Evolutionary conservation across 1,140 invertebrate species (phyloP), one percentile per base, ranked within the genome.

Genomic region (Drosophila grimshawi): DNA sequence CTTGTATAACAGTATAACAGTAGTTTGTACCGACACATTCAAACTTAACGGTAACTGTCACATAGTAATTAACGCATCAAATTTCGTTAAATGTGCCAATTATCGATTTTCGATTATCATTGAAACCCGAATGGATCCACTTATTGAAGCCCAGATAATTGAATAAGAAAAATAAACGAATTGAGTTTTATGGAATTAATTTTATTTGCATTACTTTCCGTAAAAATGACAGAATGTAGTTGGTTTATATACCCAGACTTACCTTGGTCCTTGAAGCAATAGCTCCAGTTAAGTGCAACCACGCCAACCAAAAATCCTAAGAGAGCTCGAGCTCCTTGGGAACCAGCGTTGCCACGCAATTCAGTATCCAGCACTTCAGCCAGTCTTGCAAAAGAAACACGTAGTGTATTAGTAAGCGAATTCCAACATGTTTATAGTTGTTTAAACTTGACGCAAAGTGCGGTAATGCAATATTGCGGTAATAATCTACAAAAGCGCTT

Each of bases 381-480:
- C 81, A 90, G 86, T 77, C 86, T 89, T 89, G 86, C 71, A 89
- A 89, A 89, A 89, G 86, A 89, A 89, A 89, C 86, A 89, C 78
- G 71, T 83, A 86, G 72, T 68, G 80, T 65, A 89, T 89, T 89
- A 89, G 76, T 90, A 80, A 63, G 72, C 74, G 51, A 41, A 71
- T 60, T 61, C 56, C 78, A 57, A 55, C 7, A n/a, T 57, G 35
- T 59, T 39, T 61, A 43, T 27, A 19, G 55, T 19, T 19, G 35
- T 5, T 43, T 71, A 55, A 74, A 61, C 64, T 63, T 62, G 62
- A 67, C 60, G 49, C 53, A 41, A 57, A 32, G 60, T 71, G 61
- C 53, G 48, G 27, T 53, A 32, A 61, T 66, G 51, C 56, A 62
- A 71, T 60, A 19, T 1, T 19, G 19, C 19, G 19, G 19, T 19